Evolutionary conservation across 2,888 invertebrate species (phyloP).

Genomic region (Drosophila colorata): DNA sequence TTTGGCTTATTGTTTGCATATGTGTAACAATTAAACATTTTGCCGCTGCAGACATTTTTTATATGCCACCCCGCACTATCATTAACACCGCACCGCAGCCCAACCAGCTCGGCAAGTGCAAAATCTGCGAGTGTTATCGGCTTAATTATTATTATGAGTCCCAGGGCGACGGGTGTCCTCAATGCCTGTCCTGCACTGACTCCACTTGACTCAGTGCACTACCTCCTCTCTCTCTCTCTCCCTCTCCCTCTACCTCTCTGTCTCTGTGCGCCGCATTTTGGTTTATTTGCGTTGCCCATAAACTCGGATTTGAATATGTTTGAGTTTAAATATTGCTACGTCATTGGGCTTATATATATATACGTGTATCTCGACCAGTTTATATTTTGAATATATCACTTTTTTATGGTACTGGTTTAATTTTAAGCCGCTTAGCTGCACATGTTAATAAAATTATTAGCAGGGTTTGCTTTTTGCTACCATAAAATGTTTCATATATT

Average conservation of each 20-base stretch:
- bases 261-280: conserved; percentile 26
- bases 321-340: conserved; percentile 71
- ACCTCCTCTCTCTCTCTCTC: neutral
- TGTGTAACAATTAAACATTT: conserved; percentile 81
- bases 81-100: conserved; percentile 62
- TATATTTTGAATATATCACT: conserved; percentile 32
- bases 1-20: conserved; percentile 76
- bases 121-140: conserved; percentile 81
- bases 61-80: conserved; percentile 53
- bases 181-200: conserved; percentile 43
- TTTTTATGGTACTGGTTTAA: conserved; percentile 19
- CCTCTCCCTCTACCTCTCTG: neutral
- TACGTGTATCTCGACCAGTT: conserved; percentile 13
- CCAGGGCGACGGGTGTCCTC: conserved; percentile 70
- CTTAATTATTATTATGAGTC: conserved; percentile 81
- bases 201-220: conserved; percentile 62
- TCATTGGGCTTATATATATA: conserved; percentile 41
- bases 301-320: conserved; percentile 80
- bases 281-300: conserved; percentile 70
- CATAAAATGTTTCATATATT: neutral
- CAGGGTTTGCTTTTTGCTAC: conserved; percentile 2
- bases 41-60: conserved; percentile 72
- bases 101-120: conserved; percentile 66
- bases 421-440: conserved; percentile 75
- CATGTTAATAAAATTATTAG: conserved; percentile 75